Evolutionary conservation across 1,140 invertebrate genomes (phyloP).

Genomic region (Papilio polytes): DNA sequence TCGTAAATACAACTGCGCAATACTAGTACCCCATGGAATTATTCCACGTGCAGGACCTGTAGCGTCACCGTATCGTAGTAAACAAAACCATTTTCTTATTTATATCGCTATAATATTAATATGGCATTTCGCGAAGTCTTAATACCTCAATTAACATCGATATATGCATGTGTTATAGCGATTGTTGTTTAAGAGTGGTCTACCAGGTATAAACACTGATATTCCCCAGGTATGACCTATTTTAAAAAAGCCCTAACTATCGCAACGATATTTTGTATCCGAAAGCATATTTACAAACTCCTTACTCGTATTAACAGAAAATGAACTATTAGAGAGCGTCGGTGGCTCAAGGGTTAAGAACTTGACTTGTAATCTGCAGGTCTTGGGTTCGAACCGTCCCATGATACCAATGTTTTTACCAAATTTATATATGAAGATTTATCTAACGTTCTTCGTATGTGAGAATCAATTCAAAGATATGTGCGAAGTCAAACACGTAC

Average conservation of each 20-base stretch:
- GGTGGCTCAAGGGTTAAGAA: too few relatives aligned
- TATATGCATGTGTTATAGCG: not conserved
- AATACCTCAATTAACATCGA: not conserved
- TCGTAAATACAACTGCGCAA: not conserved
- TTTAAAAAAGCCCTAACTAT: not conserved
- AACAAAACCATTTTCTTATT: constrained; percentile 29
- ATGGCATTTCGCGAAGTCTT: constrained; percentile 23
- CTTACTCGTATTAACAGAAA: not conserved
- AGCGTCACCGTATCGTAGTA: not conserved
- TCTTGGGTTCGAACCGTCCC: too few relatives aligned
- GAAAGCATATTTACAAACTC: not conserved
- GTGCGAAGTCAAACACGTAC: too few relatives aligned
- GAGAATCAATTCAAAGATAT: too few relatives aligned
- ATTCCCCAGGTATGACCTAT: not conserved
- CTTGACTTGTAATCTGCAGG: too few relatives aligned
- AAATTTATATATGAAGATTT: too few relatives aligned
- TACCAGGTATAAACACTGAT: not conserved
- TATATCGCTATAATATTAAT: constrained; percentile 20
- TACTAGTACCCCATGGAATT: constrained; percentile 8
- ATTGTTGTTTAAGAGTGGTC: not conserved
- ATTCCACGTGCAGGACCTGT: not conserved
- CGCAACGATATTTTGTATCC: not conserved
- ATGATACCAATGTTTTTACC: too few relatives aligned
- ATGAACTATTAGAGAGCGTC: too few relatives aligned
- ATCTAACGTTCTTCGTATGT: too few relatives aligned